Evolutionary conservation across 2,113 vertebrate genomes (phyloP), one percentile per base, ranked within the genome.

Genomic region (Rhinogobius similis): DNA sequence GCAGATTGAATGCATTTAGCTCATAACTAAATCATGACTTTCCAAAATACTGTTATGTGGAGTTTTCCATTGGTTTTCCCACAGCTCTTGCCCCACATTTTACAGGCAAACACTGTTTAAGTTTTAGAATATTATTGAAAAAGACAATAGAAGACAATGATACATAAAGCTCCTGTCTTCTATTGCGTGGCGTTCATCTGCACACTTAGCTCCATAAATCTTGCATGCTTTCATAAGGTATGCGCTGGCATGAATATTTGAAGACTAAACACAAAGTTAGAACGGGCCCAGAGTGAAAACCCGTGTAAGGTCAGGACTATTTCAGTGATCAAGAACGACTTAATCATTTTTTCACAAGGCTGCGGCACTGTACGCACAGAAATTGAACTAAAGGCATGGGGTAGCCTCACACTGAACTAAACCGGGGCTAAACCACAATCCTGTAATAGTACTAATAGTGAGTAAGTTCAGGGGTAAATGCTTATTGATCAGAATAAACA

Each of bases 261-360:
- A 63, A 63, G 12, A 41, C 38, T 41, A 24, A 29, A 24, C 38
- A 63, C 62, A 43, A 43, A 63, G 10, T 63, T 43, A 41, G 39
- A 41, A 63, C 21, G 6, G 36, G 29, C 58, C 39, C 38, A 61
- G 27, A 61, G 58, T 61, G 58, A 61, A 61, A 61, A 61, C 29
- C 29, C 29, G 10, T 61, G 58, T 63, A 63, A 23, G 62, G 62
- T 26, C 62, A 43, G 62, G 13, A 8, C 43, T 46, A 69, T 61
- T 61, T 69, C 24, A 59, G 53, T 46, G 53, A 59, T 44, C 38
- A 43, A 56, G 52, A 23, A 43, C 36, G 61, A 38, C 38, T 23
- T 43, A 63, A 63, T 63, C 21, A 24, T 63, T 63, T 63, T 63
- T 63, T 63, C n/a, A 63, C 36, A 63, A 43, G 62, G 62, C 39